phyloP scores from a whole-genome alignment of 2,797 vertebrate species.

The Notamacropus eugenii region DNA sequence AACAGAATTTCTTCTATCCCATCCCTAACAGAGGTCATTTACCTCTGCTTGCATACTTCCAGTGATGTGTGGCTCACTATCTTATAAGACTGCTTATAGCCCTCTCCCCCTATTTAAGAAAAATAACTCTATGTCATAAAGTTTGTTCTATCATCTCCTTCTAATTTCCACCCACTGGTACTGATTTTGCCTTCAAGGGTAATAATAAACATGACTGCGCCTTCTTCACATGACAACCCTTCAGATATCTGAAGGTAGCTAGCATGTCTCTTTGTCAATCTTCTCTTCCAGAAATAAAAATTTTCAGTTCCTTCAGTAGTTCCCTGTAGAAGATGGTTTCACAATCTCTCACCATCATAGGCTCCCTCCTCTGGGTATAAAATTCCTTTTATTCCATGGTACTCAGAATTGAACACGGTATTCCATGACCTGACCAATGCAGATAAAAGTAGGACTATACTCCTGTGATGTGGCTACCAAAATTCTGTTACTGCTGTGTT shows the following conservation, averaged over 20 bases:
- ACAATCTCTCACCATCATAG: background rate
- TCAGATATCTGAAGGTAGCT: background rate
- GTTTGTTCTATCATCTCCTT: background rate
- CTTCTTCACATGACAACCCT: background rate
- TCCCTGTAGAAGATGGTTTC: background rate
- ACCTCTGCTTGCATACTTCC: background rate
- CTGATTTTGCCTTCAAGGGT: background rate
- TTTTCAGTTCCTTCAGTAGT: background rate
- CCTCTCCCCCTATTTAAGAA: background rate
- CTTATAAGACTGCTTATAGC: background rate
- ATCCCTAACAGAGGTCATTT: background rate
- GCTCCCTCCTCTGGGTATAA: background rate
- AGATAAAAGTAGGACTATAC: background rate
- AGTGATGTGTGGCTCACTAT: background rate
- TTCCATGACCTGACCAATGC: background rate
- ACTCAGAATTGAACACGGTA: background rate
- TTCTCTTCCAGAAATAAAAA: background rate
- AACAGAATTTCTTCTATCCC: background rate
- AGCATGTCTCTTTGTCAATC: background rate
- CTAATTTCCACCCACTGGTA: background rate
- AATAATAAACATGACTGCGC: background rate
- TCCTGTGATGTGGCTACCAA: background rate
- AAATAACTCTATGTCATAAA: background rate
- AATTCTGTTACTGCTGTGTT: background rate
- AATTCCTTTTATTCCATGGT: background rate